Conservation (phyloP, 2,888 invertebrate genomes). For the Tetranychus truncatus region DNA sequence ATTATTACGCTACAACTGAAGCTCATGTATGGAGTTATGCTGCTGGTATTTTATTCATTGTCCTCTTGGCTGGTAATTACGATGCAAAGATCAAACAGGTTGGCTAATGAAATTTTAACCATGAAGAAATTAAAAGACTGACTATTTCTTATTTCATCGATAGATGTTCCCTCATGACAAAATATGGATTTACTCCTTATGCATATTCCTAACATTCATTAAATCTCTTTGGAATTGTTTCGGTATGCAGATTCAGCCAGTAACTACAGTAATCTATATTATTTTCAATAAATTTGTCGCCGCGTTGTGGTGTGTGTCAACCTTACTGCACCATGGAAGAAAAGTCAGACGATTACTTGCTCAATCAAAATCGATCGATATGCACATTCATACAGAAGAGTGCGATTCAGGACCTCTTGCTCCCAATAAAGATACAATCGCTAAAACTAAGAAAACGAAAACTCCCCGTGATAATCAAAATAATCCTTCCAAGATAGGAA, state of each 20-base stretch:
- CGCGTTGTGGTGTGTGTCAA: background rate
- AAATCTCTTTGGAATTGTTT: background rate
- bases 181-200: background rate
- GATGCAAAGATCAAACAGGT: background rate
- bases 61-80: background rate
- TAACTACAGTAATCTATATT: background rate
- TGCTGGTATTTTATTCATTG: background rate
- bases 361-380: background rate
- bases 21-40: background rate
- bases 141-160: background rate
- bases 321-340: background rate
- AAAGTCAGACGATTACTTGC: background rate
- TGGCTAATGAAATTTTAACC: background rate
- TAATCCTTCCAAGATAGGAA: background rate
- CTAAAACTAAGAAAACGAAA: background rate
- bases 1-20: background rate
- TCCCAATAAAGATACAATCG: background rate
- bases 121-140: background rate
- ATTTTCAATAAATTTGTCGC: background rate
- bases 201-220: background rate
- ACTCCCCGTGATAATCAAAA: background rate
- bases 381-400: background rate
- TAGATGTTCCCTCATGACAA: background rate
- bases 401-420: background rate
- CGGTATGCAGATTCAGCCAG: background rate